Base-by-base conservation (phyloP, 2,113 vertebrate genomes). In the Lynx canadensis region DNA sequence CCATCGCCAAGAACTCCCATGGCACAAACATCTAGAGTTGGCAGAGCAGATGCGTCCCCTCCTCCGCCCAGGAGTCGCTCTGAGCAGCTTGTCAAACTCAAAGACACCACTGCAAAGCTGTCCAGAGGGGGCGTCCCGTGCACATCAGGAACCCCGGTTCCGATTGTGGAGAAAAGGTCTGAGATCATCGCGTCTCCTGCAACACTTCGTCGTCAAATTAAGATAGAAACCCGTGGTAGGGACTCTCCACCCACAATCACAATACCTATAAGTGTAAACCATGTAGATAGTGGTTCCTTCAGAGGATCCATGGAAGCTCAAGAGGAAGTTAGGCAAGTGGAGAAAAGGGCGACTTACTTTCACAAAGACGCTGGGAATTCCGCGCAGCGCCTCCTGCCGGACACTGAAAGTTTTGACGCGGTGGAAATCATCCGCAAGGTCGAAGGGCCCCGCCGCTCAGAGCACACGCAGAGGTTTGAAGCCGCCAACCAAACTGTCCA, bases 81-180 rank as follows among this genome's bases (percentile, higher is more conserved):
- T 1, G 99, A 99, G 87, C 99, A 99, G 94, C 98, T 99, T 50
- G 98, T 99, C 45, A 99, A 99, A 69, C 99, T 99, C 8, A 99
- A 99, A 98, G 99, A 99, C 97, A 98, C 99, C 4, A 99, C 99
- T 0, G 99, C 99, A 18, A 99, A 99, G 91, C 98, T 99, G 52
- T 99, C 99, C 7, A 98, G 98, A 33, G 99, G 99, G 14, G 80
- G 98, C 38, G 97, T 98, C 29, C 98, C 99, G 0, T 97, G 98
- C 21, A 97, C 98, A 0, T 63, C 98, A 1, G 84, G 97, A 2
- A 95, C 97, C 12, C 97, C 98, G 3, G 97, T 98, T 41, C 98
- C 98, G 8, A 96, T 99, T 15, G 96, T 97, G 19, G 99, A 99
- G 80, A 99, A 98, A 97, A 99, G 98, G 96, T 99, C 99, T 2